These are phyloP conservation scores for Nerophis lumbriciformis DNA, from an alignment of 2,113 vertebrate genomes.

Conservation along the genomic window DNA sequence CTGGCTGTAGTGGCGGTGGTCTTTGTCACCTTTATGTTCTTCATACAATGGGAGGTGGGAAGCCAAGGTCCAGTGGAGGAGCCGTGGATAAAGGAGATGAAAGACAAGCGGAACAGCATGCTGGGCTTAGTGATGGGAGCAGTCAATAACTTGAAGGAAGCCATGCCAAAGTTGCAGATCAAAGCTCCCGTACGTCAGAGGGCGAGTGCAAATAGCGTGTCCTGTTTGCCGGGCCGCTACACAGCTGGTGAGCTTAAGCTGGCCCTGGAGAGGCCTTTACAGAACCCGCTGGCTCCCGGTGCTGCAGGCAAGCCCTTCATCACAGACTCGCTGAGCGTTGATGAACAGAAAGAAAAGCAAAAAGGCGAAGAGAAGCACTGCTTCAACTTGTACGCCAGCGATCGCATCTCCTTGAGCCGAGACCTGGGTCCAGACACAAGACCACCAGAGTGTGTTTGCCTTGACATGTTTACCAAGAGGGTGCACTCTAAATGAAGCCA, in stretches of 20 bases:
- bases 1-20: conserved; percentile 78
- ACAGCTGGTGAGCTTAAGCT: conserved; percentile 85
- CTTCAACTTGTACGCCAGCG: conserved; percentile 94
- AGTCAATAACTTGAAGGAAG: conserved; percentile 90
- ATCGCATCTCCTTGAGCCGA: conserved; percentile 92
- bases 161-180: conserved; percentile 97
- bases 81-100: conserved; percentile 76
- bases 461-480: background rate
- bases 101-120: conserved; percentile 81
- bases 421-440: conserved; percentile 94
- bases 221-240: conserved; percentile 85
- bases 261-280: conserved; percentile 80
- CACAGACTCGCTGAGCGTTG: conserved; percentile 73
- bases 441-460: conserved; percentile 89
- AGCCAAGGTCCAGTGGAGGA: conserved; percentile 79
- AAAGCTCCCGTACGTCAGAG: conserved; percentile 81
- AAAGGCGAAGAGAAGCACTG: conserved; percentile 90
- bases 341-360: conserved; percentile 88
- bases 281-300: conserved; percentile 84
- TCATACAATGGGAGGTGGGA: conserved; percentile 94
- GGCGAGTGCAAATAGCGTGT: conserved; percentile 54
- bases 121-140: conserved; percentile 88
- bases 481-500: background rate
- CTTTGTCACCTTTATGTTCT: conserved; percentile 88
- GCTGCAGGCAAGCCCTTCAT: conserved; percentile 88